Evolutionary conservation across 2,113 vertebrate species (phyloP).

Genomic region (Psephotus haematonotus): DNA sequence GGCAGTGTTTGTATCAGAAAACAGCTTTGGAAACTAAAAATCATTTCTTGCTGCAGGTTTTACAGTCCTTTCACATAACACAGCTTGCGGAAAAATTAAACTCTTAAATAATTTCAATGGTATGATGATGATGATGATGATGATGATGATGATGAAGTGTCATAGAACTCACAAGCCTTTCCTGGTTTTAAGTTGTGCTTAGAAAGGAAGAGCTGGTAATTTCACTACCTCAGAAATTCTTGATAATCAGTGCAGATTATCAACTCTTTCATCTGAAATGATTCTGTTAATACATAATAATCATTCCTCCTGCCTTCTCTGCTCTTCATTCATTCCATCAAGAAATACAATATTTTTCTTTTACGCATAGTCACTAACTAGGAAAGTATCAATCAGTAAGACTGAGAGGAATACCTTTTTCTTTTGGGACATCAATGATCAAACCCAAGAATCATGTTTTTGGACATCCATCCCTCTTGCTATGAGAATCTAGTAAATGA

Average conservation of each 20-base stretch:
- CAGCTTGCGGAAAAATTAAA: not conserved
- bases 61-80: not conserved
- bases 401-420: not conserved
- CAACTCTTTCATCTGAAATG: not conserved
- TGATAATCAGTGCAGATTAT: not conserved
- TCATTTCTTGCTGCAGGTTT: not conserved
- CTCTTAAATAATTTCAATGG: not conserved
- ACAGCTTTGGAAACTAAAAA: not conserved
- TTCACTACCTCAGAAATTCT: not conserved
- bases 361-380: not conserved
- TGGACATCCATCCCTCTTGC: not conserved
- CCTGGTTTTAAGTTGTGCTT: not conserved
- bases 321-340: not conserved
- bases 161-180: not conserved
- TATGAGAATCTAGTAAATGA: not conserved
- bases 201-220: not conserved
- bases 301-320: not conserved
- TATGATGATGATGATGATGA: not conserved
- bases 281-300: not conserved
- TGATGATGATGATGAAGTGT: not conserved
- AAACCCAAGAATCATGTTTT: not conserved
- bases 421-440: not conserved
- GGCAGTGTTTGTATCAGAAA: not conserved
- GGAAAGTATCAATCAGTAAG: not conserved
- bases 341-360: not conserved